A percentile compares a stretch with the other conserved stretches of the same genome.
phyloP scores from a whole-genome alignment of 2,113 vertebrate species.

The Macrotis lagotis region DNA sequence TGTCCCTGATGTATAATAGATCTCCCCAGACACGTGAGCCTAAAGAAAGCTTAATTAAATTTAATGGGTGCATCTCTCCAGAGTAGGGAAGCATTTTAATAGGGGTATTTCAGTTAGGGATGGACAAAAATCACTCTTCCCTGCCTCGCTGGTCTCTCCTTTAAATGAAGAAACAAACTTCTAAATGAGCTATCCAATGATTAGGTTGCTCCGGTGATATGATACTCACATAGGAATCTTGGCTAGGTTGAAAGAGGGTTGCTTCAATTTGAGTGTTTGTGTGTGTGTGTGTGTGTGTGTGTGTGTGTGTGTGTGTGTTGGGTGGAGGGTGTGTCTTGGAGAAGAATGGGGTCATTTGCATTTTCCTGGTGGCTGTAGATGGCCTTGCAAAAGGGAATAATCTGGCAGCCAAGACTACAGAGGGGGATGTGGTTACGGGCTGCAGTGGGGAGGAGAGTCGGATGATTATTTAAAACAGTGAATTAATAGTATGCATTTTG shows the following conservation, averaged over 20 bases:
- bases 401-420: background rate
- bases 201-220: background rate
- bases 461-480: background rate
- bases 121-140: slow-evolving; percentile 74
- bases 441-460: background rate
- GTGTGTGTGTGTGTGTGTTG: too few species aligned
- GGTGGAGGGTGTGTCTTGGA: background rate
- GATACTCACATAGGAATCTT: background rate
- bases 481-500: background rate
- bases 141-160: slow-evolving; percentile 68
- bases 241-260: background rate
- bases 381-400: background rate
- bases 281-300: too few species aligned
- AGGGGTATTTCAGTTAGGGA: slow-evolving; percentile 68
- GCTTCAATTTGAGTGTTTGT: too few species aligned
- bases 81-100: slow-evolving; percentile 72
- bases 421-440: background rate
- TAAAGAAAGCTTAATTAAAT: slow-evolving; percentile 83
- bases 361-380: background rate
- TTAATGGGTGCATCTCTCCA: slow-evolving; percentile 81
- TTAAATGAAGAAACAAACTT: slow-evolving; percentile 70
- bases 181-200: slow-evolving; percentile 58
- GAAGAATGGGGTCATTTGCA: background rate
- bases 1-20: slow-evolving; percentile 74
- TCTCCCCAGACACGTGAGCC: slow-evolving; percentile 67